Evolutionary conservation across 2,113 vertebrate genomes (phyloP).

Genomic region (Zosterops borbonicus): DNA sequence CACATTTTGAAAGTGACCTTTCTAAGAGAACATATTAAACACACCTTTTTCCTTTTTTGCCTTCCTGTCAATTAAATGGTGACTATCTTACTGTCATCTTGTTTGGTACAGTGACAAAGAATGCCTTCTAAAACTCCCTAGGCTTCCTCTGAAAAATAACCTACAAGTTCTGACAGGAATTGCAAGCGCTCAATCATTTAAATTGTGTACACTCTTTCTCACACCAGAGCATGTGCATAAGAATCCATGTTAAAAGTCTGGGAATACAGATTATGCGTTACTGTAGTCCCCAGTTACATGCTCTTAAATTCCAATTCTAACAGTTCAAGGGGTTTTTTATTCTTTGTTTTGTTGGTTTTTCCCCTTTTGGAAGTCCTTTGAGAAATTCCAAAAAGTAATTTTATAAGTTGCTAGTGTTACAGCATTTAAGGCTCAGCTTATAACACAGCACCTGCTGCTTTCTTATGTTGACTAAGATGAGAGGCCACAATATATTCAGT

Average conservation of each 20-base stretch:
- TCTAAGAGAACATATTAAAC: neutral
- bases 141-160: neutral
- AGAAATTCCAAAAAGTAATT: neutral
- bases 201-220: neutral
- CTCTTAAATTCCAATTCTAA: neutral
- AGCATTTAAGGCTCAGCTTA: rapidly evolving
- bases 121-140: neutral
- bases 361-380: neutral
- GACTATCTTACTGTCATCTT: neutral
- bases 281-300: rapidly evolving
- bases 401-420: neutral
- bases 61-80: neutral
- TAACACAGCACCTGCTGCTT: neutral
- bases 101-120: neutral
- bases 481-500: neutral
- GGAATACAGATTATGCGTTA: neutral
- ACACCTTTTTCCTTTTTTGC: neutral
- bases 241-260: neutral
- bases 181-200: rapidly evolving
- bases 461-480: neutral
- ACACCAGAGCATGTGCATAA: neutral
- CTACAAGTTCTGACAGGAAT: neutral
- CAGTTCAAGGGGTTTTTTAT: rapidly evolving
- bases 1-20: neutral
- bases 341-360: neutral